Percentiles rank a stretch among this genome's conserved stretches.
Evolutionary conservation across 2,113 vertebrate genomes (phyloP).

Genomic region (Dunckerocampus dactyliophorus): DNA sequence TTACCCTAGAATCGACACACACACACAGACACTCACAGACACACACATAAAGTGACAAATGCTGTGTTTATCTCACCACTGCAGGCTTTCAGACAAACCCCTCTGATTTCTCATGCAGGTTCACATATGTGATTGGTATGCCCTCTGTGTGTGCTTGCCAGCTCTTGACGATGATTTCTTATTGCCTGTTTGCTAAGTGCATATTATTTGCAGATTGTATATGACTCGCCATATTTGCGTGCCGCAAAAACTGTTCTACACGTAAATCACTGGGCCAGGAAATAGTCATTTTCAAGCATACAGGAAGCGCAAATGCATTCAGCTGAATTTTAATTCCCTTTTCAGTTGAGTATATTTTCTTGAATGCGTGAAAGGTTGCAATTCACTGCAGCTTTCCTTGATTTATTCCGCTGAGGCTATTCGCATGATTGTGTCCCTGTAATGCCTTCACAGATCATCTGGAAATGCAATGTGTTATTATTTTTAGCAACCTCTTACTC

Average conservation of each 20-base stretch:
- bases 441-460: constrained; percentile 23
- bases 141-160: constrained; percentile 26
- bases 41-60: constrained; percentile 24
- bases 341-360: constrained; percentile 12
- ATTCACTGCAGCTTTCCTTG: constrained; percentile 18
- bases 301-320: neutral
- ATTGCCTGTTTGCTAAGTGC: constrained; percentile 16
- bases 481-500: neutral
- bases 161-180: constrained; percentile 24
- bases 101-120: constrained; percentile 43
- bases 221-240: constrained; percentile 9
- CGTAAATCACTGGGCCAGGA: neutral
- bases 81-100: constrained; percentile 40
- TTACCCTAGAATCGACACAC: constrained; percentile 22
- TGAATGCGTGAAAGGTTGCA: constrained; percentile 14
- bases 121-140: constrained; percentile 39
- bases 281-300: constrained; percentile 3
- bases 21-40: constrained; percentile 6
- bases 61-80: constrained; percentile 46
- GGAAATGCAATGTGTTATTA: constrained; percentile 14
- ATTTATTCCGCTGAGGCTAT: constrained; percentile 9
- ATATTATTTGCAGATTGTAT: neutral
- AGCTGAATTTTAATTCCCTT: constrained; percentile 4
- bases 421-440: constrained; percentile 22
- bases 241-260: neutral